Evolutionary conservation across 2,113 vertebrate species (phyloP).

Genomic region (Arothron firmamentum): DNA sequence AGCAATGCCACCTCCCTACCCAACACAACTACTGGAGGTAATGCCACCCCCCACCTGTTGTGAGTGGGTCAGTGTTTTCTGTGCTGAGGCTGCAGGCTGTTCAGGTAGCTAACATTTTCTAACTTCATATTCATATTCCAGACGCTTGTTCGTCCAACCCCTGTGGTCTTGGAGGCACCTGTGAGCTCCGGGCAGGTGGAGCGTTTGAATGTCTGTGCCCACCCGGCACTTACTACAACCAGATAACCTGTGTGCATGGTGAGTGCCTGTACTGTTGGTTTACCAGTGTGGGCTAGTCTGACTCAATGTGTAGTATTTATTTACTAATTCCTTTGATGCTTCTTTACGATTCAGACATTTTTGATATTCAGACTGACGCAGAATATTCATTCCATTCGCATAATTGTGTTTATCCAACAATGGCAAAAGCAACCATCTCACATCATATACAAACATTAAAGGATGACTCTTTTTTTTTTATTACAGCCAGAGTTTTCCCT

Average conservation of each 20-base stretch:
- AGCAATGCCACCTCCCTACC: too few species aligned
- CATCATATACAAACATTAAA: background rate
- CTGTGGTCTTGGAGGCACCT: conserved; percentile 49
- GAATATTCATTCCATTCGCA: too few species aligned
- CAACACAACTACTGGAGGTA: too few species aligned
- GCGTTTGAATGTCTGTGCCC: conserved; percentile 48
- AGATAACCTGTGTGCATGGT: background rate
- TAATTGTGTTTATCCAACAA: background rate
- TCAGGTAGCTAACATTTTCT: background rate
- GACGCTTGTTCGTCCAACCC: conserved; percentile 24
- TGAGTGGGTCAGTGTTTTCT: too few species aligned
- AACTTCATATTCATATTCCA: conserved; percentile 6
- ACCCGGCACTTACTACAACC: conserved; percentile 30
- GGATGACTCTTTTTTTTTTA: conserved; percentile 13
- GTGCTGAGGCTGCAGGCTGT: too few species aligned
- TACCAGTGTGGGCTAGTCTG: background rate
- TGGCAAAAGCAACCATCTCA: background rate
- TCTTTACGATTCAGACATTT: background rate
- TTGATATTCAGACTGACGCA: too few species aligned
- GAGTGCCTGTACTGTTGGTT: conserved; percentile 2
- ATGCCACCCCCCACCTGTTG: too few species aligned
- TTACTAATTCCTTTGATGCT: background rate
- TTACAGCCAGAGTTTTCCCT: conserved; percentile 62
- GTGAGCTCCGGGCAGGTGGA: background rate
- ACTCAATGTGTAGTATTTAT: background rate